Percentiles rank a stretch among this genome's conserved stretches.
phyloP scores from a whole-genome alignment of 2,888 invertebrate species.

The Microplitis deprimator region DNA sequence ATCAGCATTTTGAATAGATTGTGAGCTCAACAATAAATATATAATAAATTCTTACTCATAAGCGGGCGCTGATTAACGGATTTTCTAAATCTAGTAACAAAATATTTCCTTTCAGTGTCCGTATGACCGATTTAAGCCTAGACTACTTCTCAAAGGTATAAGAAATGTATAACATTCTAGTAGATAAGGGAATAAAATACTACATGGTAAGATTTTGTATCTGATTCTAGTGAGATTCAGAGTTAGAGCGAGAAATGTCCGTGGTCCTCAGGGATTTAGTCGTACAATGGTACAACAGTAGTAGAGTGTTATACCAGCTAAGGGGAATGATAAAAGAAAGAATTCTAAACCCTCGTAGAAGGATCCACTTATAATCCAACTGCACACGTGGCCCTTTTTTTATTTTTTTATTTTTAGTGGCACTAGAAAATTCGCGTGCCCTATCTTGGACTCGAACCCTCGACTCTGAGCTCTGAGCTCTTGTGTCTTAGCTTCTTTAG shows the following conservation, averaged over 20 bases:
- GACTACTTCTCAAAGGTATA: background rate
- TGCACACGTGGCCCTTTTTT: slow-evolving; percentile 12
- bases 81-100: too few species aligned
- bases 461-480: background rate
- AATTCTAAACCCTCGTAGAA: background rate
- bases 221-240: background rate
- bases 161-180: background rate
- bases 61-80: too few species aligned
- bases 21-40: too few species aligned
- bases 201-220: background rate
- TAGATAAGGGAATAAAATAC: background rate
- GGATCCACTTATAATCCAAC: slow-evolving; percentile 17
- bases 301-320: background rate
- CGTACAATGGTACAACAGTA: background rate
- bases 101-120: too few species aligned
- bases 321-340: slow-evolving; percentile 23
- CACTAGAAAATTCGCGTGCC: slow-evolving; percentile 16
- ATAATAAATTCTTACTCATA: too few species aligned
- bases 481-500: background rate
- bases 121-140: too few species aligned
- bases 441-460: background rate
- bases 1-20: too few species aligned
- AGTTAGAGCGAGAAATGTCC: background rate
- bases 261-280: background rate
- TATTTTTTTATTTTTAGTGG: background rate